These are phyloP conservation scores for Brienomyrus longianalis DNA, from an alignment of 2,113 vertebrate genomes.

Conservation along the genomic window DNA sequence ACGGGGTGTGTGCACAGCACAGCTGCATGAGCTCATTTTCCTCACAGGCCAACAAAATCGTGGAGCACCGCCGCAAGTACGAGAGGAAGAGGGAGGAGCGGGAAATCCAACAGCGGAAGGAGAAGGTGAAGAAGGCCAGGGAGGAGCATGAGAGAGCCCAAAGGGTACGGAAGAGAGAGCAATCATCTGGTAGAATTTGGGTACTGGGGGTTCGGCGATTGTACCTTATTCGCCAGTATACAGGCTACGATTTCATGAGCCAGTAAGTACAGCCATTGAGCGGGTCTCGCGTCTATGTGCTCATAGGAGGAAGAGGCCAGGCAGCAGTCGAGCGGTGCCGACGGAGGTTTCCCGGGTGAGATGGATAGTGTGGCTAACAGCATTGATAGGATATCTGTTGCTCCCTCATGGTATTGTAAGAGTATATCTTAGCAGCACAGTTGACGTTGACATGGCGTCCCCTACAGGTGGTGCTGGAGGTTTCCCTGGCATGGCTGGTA, in stretches of 20 bases:
- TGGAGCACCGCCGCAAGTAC: conserved; percentile 92
- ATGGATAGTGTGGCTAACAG: neutral
- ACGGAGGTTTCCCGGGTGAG: conserved; percentile 74
- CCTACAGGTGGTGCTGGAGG: conserved; percentile 24
- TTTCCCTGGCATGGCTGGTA: conserved; percentile 75
- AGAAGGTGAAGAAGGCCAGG: conserved; percentile 85
- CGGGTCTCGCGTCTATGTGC: neutral
- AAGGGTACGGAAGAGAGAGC: conserved; percentile 55
- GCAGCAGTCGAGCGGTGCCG: conserved; percentile 60
- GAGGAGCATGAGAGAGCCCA: conserved; percentile 88
- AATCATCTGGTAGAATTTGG: neutral
- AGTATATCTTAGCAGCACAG: neutral
- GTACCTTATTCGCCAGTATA: neutral
- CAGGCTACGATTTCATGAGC: too few relatives aligned
- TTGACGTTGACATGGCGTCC: neutral
- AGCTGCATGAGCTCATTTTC: neutral
- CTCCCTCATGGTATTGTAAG: neutral
- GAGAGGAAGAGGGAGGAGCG: conserved; percentile 88
- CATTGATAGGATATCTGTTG: neutral
- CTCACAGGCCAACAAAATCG: conserved; percentile 81
- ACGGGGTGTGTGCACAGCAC: neutral
- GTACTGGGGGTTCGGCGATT: neutral
- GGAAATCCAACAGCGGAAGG: conserved; percentile 75
- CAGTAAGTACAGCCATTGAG: neutral
- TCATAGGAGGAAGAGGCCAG: conserved; percentile 84